phyloP scores from a whole-genome alignment of 2,888 invertebrate species.

The Cantharis rufa region DNA sequence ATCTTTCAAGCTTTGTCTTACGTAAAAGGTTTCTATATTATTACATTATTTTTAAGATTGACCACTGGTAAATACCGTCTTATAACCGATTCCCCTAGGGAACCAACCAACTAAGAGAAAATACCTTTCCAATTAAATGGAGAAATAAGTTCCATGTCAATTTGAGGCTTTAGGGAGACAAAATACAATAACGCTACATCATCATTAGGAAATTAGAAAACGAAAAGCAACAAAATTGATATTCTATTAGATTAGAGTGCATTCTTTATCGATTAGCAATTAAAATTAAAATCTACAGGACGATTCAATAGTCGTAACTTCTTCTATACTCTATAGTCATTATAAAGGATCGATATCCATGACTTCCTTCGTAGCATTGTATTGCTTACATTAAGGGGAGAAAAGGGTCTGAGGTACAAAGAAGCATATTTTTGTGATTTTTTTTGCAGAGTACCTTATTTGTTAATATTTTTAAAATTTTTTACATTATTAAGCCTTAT shows the following conservation, averaged over 20 bases:
- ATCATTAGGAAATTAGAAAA: constrained; percentile 30
- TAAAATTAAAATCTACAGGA: neutral
- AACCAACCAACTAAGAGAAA: constrained; percentile 22
- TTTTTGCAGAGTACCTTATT: too few species aligned
- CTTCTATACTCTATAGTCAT: too few species aligned
- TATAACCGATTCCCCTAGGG: constrained; percentile 25
- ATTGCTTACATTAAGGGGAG: too few species aligned
- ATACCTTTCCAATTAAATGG: constrained; percentile 32
- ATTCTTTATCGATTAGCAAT: neutral
- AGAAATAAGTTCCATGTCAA: constrained; percentile 32
- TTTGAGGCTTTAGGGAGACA: constrained; percentile 30
- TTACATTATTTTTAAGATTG: constrained; percentile 21
- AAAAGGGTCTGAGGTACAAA: too few species aligned
- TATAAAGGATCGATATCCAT: too few species aligned
- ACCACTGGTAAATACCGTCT: constrained; percentile 25
- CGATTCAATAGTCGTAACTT: neutral
- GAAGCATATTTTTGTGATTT: too few species aligned
- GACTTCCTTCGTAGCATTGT: too few species aligned
- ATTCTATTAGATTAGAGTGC: neutral
- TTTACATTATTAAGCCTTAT: too few species aligned
- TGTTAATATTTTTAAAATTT: too few species aligned
- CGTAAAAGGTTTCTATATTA: neutral
- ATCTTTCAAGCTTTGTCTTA: neutral
- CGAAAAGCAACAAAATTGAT: constrained; percentile 9
- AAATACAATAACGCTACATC: constrained; percentile 29